Evolutionary conservation across 2,113 vertebrate genomes (phyloP), one percentile per base, ranked within the genome.

Genomic region (Bathybates hornii): DNA sequence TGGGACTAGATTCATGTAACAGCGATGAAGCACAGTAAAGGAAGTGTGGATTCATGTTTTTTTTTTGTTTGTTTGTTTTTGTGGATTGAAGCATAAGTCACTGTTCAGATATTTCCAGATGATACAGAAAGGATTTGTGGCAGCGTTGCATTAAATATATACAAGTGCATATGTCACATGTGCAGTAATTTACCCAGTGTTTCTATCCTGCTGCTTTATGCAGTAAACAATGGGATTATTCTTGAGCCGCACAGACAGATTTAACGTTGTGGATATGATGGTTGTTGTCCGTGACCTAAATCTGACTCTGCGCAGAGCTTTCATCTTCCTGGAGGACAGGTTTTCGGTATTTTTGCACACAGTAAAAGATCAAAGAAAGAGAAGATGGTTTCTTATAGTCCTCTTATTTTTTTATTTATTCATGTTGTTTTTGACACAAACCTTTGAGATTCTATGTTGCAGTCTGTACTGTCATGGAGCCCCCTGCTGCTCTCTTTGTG

Each of bases 221-320:
- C 19, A 71, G 45, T 88, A 88, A 92, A 92, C 88, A 89, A 88
- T 81, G 45, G 90, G 84, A 93, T 92, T 90, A 89, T 45, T 16
- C 52, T 82, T 85, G 32, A 41, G 86, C 71, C 11, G 17, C 83
- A 53, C 14, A 50, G 41, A 73, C 78, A 76, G 50, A 91, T 17
- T 54, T 87, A 80, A 61, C 79, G 29, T 53, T 68, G 84, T 66
- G 32, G 54, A 38, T 83, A 24, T 83, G 86, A 68, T 81, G 87
- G 48, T 85, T 32, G 85, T 32, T 85, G 83, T 82, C 61, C 78
- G 9, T 87, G 93, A 94, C 92, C 94, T 89, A 90, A 87, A 93
- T 94, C 83, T 91, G 83, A 89, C 86, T 91, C 79, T 2, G 11
- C 11, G 5, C 50, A 16, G 17, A 1, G 79, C 78, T 89, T 94